Base-by-base conservation (phyloP, 53 echinoderm and acorn worm genomes). In the Antedon mediterranea region DNA sequence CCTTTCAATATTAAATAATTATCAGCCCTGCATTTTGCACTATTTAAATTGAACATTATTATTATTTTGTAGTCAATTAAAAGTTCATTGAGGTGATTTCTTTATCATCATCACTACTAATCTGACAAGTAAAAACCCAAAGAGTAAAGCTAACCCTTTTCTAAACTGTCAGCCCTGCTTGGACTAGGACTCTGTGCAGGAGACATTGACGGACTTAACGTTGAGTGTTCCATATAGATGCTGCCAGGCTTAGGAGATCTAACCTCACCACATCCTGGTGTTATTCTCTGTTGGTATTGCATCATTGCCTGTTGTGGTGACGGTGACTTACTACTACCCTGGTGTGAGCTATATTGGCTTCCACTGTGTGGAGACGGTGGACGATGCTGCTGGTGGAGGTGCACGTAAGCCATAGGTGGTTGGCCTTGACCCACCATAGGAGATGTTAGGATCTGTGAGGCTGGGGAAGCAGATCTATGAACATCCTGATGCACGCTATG, bases 171-270 rank as follows among this genome's bases (percentile, higher is more conserved):
- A 72, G 87, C 79, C 77, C 90, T 87, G 79, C 79, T 75, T 70
- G 91, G 91, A 71, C 91, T 88, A 15, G 91, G 80, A 82, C 81
- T 77, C 83, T 85, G 32, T 84, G 88, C 72, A 83, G 88, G 76
- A 85, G 85, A 72, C 85, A 77, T 85, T 15, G 88, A 88, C 2
- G 91, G 91, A 34, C 91, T 91, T 57, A 57, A 23, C 23, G 57
- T 57, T 57, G 57, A 57, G 57, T 57, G 57, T 57, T 32, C 74
- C 57, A 57, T 57, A 26, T 57, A 57, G 57, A 57, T 8, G n/a
- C n/a, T n/a, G 23, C 15, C 57, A 57, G 57, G 57, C 57, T 26
- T 57, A 57, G 57, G 57, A 18, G 57, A 57, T 57, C 57, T 57
- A 18, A 57, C 23, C 11, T 57, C 57, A 23, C 37, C n/a, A n/a